Percentiles rank a stretch among this genome's conserved stretches.
Conservation (phyloP, 2,113 vertebrate genomes). For the Nerophis ophidion region DNA sequence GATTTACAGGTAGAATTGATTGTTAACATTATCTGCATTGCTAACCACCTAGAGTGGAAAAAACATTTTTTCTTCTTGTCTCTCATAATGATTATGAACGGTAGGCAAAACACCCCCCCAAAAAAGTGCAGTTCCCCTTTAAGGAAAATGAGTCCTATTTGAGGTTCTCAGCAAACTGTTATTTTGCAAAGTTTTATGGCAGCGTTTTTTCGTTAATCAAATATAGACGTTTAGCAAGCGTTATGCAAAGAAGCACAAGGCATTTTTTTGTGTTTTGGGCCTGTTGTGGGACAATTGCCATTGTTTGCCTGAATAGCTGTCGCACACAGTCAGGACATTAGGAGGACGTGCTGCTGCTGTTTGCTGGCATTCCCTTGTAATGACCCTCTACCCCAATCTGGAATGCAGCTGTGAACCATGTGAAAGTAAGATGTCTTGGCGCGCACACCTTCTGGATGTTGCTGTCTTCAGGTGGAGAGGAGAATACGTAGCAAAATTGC, state of each 20-base stretch:
- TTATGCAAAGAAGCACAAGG: slow-evolving; percentile 1
- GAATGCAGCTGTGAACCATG: slow-evolving; percentile 8
- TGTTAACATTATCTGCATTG: no score
- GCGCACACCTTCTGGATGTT: no score
- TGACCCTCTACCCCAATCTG: slow-evolving; percentile 17
- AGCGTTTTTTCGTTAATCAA: neutral
- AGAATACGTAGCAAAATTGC: no score
- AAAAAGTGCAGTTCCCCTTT: no score
- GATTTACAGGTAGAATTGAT: no score
- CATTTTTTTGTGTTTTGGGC: neutral
- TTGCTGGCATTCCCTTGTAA: slow-evolving; percentile 44
- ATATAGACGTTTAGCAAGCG: neutral
- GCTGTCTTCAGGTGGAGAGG: no score
- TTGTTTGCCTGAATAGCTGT: slow-evolving; percentile 35
- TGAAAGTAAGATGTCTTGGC: no score
- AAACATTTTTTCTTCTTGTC: no score
- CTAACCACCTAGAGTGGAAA: no score
- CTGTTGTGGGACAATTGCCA: neutral
- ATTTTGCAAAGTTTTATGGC: neutral
- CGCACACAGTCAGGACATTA: slow-evolving; percentile 6
- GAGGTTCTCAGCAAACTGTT: neutral
- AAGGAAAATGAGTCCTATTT: neutral
- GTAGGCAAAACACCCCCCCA: no score
- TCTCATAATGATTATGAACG: no score
- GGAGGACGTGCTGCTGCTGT: slow-evolving; percentile 24